phyloP scores from a whole-genome alignment of 2,888 invertebrate species.

The Glyphotaelius pellucidus region DNA sequence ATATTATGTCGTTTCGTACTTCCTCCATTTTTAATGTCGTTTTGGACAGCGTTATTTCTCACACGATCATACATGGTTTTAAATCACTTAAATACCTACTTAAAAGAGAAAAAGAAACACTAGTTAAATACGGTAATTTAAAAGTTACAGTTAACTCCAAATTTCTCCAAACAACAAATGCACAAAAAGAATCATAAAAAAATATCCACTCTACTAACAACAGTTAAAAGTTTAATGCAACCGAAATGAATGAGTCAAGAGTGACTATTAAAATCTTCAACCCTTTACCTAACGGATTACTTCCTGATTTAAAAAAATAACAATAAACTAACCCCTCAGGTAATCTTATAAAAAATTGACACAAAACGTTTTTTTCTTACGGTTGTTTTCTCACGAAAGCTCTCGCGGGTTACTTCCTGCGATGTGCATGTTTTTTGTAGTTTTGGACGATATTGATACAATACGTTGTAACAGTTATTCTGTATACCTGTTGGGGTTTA shows the following conservation, averaged over 20 bases:
- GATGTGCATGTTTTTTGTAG: neutral
- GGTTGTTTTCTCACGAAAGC: constrained; percentile 60
- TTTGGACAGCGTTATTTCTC: too few relatives aligned
- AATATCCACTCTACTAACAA: neutral
- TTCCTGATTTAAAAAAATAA: constrained; percentile 60
- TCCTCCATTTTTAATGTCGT: too few relatives aligned
- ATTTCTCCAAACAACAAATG: neutral
- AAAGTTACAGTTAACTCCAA: neutral
- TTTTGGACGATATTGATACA: constrained; percentile 29
- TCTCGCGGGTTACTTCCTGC: neutral
- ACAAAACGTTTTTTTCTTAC: constrained; percentile 33
- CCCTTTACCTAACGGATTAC: constrained; percentile 65
- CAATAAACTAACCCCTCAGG: constrained; percentile 51
- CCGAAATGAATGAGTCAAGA: constrained; percentile 51
- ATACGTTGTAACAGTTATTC: constrained; percentile 29
- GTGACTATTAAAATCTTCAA: constrained; percentile 63
- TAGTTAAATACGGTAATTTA: neutral
- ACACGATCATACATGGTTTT: too few relatives aligned
- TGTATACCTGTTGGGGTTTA: constrained; percentile 53
- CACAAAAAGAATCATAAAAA: neutral
- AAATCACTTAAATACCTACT: too few relatives aligned
- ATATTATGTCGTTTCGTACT: too few relatives aligned
- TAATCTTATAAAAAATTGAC: constrained; percentile 32
- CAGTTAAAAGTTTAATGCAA: neutral
- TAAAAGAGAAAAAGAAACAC: neutral